Evolutionary conservation across 1,140 invertebrate genomes (phyloP), one percentile per base, ranked within the genome.

Genomic region (Scaptomyza pallida): DNA sequence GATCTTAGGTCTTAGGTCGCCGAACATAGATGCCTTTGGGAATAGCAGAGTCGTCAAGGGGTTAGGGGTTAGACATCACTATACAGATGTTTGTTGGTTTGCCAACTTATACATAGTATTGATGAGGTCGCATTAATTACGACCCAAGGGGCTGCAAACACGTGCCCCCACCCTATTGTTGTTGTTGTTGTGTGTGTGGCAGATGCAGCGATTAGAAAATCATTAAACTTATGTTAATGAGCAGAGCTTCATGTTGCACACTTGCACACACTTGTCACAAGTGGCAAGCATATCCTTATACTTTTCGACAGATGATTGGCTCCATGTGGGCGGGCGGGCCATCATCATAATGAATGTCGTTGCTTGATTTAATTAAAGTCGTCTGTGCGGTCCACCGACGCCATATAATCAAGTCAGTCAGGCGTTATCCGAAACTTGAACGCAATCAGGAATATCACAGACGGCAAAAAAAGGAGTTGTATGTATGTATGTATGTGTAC

Each of bases 151-250:
- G 41, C 62, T 59, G n/a, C 33, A 44, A 77, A 80, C 82, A 81
- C 82, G 83, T 88, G 82, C 82, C 68, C 67, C 52, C n/a, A n/a
- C 47, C 10, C 23, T 2, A 30, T 9, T 15, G n/a, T 30, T 35
- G 33, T 35, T 35, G 26, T 30, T 30, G n/a, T n/a, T n/a, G n/a
- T 26, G 5, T 35, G 2, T 30, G 41, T 26, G 17, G 44, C 56
- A 72, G 50, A 47, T 57, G 62, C 64, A 73, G 57, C 74, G 89
- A 90, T 90, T 90, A 90, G 89, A 90, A 90, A 81, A 60, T 78
- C 89, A 82, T 90, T 90, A 90, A 89, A 88, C 75, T 76, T 73
- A 88, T 89, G 85, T 73, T 90, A 90, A 90, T 89, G 83, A 90
- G 79, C 72, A 37, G 40, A 54, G 48, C 60, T 60, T 37, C 54